Conservation (phyloP, 1,140 invertebrate species). For the Drosophila teissieri region DNA sequence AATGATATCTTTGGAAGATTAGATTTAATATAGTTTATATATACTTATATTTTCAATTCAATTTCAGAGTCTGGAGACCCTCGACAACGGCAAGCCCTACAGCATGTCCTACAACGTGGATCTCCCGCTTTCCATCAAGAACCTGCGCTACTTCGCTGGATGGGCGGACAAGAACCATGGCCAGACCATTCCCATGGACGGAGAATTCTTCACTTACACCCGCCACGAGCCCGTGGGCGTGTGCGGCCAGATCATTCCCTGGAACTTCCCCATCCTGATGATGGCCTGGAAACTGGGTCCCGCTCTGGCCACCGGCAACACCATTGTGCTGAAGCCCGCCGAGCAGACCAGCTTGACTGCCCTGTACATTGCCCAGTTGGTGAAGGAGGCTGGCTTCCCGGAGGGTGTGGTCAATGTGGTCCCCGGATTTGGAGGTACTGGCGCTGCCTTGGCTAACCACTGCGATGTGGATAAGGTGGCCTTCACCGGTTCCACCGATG, state of each 20-base stretch:
- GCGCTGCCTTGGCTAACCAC: constrained; percentile 92
- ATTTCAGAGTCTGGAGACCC: too few relatives aligned
- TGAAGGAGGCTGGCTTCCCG: constrained; percentile 94
- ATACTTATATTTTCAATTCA: too few relatives aligned
- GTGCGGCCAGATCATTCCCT: constrained; percentile 98
- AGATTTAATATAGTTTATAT: too few relatives aligned
- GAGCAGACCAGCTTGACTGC: constrained; percentile 98
- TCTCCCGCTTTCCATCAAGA: too few relatives aligned
- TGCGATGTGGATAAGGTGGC: constrained; percentile 92
- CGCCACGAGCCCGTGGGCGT: constrained; percentile 98
- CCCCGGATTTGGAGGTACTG: constrained; percentile 94
- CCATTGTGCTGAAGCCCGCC: constrained; percentile 96
- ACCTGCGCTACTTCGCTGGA: too few relatives aligned
- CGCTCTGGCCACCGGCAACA: constrained; percentile 96
- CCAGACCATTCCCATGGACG: too few relatives aligned
- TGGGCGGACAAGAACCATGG: too few relatives aligned
- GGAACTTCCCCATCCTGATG: constrained; percentile 99
- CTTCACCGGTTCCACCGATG: constrained; percentile 92
- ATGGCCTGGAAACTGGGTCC: constrained; percentile 98
- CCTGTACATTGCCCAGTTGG: constrained; percentile 93
- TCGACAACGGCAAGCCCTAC: too few relatives aligned
- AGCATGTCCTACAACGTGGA: too few relatives aligned
- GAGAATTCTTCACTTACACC: too few relatives aligned
- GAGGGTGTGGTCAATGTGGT: constrained; percentile 95
- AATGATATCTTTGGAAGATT: too few relatives aligned